A percentile compares a stretch with the other conserved stretches of the same genome.
phyloP scores from a whole-genome alignment of 2,888 invertebrate genomes.

The Scelioninae gen. 1 region DNA sequence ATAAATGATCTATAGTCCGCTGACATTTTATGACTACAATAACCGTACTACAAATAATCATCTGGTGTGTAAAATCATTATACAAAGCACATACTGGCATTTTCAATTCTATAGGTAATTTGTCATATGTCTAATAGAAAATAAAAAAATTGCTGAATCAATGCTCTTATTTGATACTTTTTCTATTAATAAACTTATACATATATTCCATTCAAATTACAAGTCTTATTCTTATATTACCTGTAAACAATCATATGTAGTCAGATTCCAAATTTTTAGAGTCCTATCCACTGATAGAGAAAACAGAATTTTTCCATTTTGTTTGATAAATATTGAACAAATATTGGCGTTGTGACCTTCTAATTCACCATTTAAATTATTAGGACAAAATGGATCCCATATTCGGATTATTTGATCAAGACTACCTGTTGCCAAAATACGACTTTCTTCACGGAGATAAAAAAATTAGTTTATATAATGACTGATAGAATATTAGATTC shows the following conservation, averaged over 20 bases:
- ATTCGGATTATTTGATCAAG: conserved; percentile 90
- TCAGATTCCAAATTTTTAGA: conserved; percentile 92
- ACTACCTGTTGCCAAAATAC: conserved; percentile 87
- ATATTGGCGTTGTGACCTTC: conserved; percentile 90
- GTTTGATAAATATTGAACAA: conserved; percentile 88
- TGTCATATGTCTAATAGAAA: too few species aligned
- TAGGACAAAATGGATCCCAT: conserved; percentile 92
- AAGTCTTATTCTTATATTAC: conserved; percentile 77
- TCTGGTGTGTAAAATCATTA: too few species aligned
- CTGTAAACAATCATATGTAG: conserved; percentile 88
- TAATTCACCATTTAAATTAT: conserved; percentile 87
- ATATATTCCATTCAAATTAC: too few species aligned
- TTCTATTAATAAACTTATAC: too few species aligned
- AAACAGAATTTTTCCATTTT: conserved; percentile 88
- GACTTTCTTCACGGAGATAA: conserved; percentile 81
- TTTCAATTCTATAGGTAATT: too few species aligned
- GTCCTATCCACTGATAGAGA: conserved; percentile 89
- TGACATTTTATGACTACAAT: too few species aligned
- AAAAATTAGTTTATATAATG: neutral
- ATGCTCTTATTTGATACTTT: too few species aligned
- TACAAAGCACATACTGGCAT: too few species aligned
- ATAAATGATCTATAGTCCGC: too few species aligned
- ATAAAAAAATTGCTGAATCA: too few species aligned
- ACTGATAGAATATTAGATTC: too few species aligned
- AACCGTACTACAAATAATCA: too few species aligned